Base-by-base conservation (phyloP, 2,888 invertebrate species). In the Colletes collaris region DNA sequence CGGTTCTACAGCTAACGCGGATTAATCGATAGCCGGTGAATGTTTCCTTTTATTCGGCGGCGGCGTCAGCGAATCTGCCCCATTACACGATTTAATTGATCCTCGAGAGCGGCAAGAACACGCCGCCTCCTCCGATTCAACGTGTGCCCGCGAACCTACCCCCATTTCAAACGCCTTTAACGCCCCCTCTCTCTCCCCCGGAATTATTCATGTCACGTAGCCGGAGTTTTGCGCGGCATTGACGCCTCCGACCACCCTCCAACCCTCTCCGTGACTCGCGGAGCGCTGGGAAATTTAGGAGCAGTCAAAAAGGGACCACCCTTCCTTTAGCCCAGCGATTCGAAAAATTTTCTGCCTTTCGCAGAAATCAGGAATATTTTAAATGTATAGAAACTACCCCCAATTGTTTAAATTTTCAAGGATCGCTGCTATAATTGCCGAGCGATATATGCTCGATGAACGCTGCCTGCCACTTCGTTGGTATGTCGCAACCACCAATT, bases 141-240 rank as follows among this genome's bases (percentile, higher is more conserved):
- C 82, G 76, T 69, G 72, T 60, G 76, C 77, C 63, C 16, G 71
- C 58, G 69, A 52, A 53, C 59, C 56, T 27, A 16, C 56, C 72
- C 58, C 73, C 60, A 73, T 76, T 80, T 50, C 55, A 71, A 27
- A 66, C 79, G 79, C 83, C 27, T 86, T 82, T 86, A 88, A 86
- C 86, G 78, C 82, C 72, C 46, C 19, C 40, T 3, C 16, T 66
- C 8, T 71, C 35, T 16, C 40, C 7, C 19, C 67, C 8, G 75
- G 90, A 91, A 91, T 91, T 89, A 91, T 91, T 91, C 91, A 91
- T 90, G 90, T 91, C 91, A 91, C 91, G 91, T 91, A 88, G 86
- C 86, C 84, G 83, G 87, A 87, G 89, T 90, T 91, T 90, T 89
- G 90, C 90, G 88, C 87, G 84, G 84, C 86, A 88, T 90, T 87